Evolutionary conservation across 2,113 vertebrate species (phyloP), one percentile per base, ranked within the genome.

Genomic region (Perca fluviatilis): DNA sequence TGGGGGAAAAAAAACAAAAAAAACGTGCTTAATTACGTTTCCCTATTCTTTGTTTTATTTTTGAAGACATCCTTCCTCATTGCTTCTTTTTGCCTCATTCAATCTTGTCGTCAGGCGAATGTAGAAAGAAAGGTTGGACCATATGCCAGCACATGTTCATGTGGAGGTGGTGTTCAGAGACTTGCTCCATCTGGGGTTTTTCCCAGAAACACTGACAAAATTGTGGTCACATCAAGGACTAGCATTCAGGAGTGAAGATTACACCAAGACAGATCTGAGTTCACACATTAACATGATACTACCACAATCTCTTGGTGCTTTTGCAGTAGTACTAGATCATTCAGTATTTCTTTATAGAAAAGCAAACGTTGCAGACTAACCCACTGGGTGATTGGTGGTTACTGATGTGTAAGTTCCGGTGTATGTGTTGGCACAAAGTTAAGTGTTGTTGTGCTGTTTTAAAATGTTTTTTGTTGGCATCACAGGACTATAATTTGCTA

Each of bases 141-240:
- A 79, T 13, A 46, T 57, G 56, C 1, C 3, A 40, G 33, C 56
- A 71, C 16, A 21, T 77, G 75, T 73, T 71, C 43, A 61, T 82
- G 62, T 80, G 64, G 57, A 80, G 62, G n/a, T 74, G 65, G 33
- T 60, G 83, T 57, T 79, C 62, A 77, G 4, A 80, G 72, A 12
- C 30, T 64, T 9, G 1, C 19, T 70, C 40, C 62, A 80, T 84
- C 50, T 88, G 82, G 71, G 51, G 19, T 72, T 74, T 88, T 81
- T 85, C 61, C 56, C 77, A 74, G 23, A 70, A 40, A 75, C 30
- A 19, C 30, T 19, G 57, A 12, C n/a, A 19, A 62, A 23, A 69
- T 62, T 33, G 16, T 56, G 10, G 58, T 65, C 43, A 66, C 25
- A 76, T 43, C 5, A 58, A 58, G 19, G 60, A 40, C 15, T 12